These are phyloP conservation scores for Ochropleura plecta DNA, from an alignment of 2,888 invertebrate genomes.

Conservation along the genomic window DNA sequence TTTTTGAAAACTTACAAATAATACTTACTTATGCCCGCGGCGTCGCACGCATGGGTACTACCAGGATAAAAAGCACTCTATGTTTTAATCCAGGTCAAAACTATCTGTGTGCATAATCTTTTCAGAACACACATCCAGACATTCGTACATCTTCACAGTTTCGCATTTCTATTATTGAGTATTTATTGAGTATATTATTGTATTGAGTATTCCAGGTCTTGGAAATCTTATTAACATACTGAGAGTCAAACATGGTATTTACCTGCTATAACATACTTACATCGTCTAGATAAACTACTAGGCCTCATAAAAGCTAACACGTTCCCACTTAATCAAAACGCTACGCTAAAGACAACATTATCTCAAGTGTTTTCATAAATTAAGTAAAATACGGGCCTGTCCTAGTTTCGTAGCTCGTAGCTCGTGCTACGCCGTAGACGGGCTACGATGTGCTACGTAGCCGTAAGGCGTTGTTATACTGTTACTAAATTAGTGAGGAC, in stretches of 20 bases:
- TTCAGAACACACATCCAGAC: no score
- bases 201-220: neutral
- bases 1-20: neutral
- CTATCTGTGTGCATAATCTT: no score
- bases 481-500: conserved; percentile 81
- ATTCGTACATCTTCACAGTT: no score
- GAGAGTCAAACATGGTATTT: neutral
- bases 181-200: no score
- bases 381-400: conserved; percentile 59
- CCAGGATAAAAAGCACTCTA: no score
- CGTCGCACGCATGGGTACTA: no score
- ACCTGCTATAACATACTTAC: neutral
- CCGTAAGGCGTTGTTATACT: conserved; percentile 79
- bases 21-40: no score
- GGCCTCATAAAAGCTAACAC: conserved; percentile 38
- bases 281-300: conserved; percentile 2
- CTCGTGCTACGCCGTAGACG: conserved; percentile 68
- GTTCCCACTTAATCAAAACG: conserved; percentile 40
- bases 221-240: neutral
- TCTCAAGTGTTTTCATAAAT: conserved; percentile 60
- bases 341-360: conserved; percentile 39
- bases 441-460: conserved; percentile 71
- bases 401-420: conserved; percentile 73
- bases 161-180: no score
- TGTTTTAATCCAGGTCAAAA: no score